Percentiles rank a stretch among this genome's conserved stretches.
Evolutionary conservation across 2,113 vertebrate species (phyloP).

Genomic region (Podiceps cristatus): DNA sequence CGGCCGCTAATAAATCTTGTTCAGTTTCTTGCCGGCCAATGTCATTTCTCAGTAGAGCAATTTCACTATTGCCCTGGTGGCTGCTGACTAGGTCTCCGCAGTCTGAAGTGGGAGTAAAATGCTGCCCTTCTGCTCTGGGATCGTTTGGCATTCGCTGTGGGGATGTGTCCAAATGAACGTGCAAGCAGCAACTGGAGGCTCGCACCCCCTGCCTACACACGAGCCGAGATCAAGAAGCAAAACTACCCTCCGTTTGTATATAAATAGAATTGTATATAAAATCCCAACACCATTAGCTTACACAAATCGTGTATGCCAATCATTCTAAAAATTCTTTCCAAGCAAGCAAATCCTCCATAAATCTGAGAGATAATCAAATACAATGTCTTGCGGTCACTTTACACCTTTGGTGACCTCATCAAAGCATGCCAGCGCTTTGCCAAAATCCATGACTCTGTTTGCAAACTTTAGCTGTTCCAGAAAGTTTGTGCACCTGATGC

Average conservation of each 20-base stretch:
- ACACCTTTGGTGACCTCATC: conserved; percentile 26
- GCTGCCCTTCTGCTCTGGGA: background rate
- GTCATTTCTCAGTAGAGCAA: background rate
- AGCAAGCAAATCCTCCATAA: conserved; percentile 52
- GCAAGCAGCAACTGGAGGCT: background rate
- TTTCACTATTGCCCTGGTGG: background rate
- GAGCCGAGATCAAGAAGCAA: background rate
- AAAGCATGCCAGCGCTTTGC: conserved; percentile 28
- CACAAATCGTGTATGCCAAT: conserved; percentile 51
- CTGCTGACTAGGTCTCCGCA: background rate
- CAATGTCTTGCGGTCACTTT: background rate
- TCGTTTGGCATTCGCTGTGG: background rate
- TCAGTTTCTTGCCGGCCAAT: background rate
- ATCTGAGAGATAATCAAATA: conserved; percentile 53
- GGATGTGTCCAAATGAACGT: background rate
- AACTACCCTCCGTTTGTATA: background rate
- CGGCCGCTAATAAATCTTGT: background rate
- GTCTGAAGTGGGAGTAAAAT: background rate
- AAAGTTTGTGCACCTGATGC: conserved; percentile 7
- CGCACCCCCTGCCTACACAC: background rate
- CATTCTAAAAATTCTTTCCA: conserved; percentile 71
- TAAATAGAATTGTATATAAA: conserved; percentile 48
- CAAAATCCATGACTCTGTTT: conserved; percentile 21
- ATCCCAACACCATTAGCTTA: background rate
- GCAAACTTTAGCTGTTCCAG: conserved; percentile 23